A percentile compares a stretch with the other conserved stretches of the same genome.
Conservation (phyloP, 2,113 vertebrate species). For the Microcebus jonahi region DNA sequence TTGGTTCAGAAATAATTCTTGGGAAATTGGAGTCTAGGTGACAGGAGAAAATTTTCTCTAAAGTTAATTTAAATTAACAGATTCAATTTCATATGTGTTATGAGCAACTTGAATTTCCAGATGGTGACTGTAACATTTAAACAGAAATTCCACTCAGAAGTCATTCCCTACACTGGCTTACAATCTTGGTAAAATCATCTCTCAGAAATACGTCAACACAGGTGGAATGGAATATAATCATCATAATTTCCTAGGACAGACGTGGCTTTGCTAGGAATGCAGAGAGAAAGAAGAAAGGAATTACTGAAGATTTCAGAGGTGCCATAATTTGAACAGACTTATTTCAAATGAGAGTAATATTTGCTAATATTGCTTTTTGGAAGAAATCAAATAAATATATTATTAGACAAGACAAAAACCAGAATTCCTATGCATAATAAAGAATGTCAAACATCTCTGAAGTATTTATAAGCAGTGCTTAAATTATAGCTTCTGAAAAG, state of each 20-base stretch:
- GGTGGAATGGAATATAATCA: constrained; percentile 58
- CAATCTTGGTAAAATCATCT: constrained; percentile 53
- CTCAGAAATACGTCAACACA: constrained; percentile 34
- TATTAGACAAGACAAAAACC: background rate
- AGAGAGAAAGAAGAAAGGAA: background rate
- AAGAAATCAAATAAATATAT: constrained; percentile 52
- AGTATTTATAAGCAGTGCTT: background rate
- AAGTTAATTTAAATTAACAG: constrained; percentile 79
- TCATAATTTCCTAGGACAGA: constrained; percentile 30
- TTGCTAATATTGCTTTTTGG: constrained; percentile 21
- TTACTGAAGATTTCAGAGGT: constrained; percentile 44
- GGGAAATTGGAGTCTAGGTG: constrained; percentile 65
- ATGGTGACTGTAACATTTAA: constrained; percentile 56
- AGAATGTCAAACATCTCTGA: background rate
- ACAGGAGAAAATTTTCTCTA: constrained; percentile 50
- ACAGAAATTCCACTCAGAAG: constrained; percentile 3
- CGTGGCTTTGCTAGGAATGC: background rate
- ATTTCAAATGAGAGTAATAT: constrained; percentile 10
- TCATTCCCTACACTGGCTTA: background rate
- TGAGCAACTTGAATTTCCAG: constrained; percentile 68
- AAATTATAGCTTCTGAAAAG: background rate
- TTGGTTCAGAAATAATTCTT: constrained; percentile 56
- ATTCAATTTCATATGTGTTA: constrained; percentile 71
- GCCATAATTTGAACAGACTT: constrained; percentile 9
- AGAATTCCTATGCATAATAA: background rate